Base-by-base conservation (phyloP, 2,797 vertebrate genomes). In the Apogon hyalosoma region DNA sequence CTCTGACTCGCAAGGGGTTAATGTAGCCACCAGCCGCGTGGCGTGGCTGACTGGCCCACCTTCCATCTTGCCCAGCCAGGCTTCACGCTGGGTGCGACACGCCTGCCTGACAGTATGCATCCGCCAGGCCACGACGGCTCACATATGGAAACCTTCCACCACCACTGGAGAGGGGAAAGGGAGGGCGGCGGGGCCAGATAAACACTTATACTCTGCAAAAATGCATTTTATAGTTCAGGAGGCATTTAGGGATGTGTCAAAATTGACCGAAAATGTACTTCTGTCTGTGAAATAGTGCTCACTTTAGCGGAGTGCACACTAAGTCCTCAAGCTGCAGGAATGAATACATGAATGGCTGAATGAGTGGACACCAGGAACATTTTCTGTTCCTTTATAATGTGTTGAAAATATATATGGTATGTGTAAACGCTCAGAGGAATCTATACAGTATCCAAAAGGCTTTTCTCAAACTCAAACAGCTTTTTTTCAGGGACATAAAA, bases 131-230 rank as follows among this genome's bases (percentile, higher is more conserved):
- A 93, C 88, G 92, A 94, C 91, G 90, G 94, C 94, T 92, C 90
- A 92, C 96, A 96, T 97, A 97, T 96, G 96, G 94, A 96, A 95
- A 95, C 93, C 93, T 93, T 95, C 94, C 90, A 88, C 92, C 88
- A 90, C 91, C 86, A 89, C 91, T 87, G 87, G 89, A 80, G 90
- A 71, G 83, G 87, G 80, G 38, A 62, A 15, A 13, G 21, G 43
- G 46, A 54, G 48, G 21, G 85, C 79, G 81, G 87, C 45, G 85
- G 14, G 24, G 60, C 14, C n/a, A 41, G 47, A 50, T 48, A 43
- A 46, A 49, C 38, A 46, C 9, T 7, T n/a, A n/a, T 10, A 36
- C 24, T 59, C 24, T 73, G 33, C 6, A 28, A 49, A 57, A 75
- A 68, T 48, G 9, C 16, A 68, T 75, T 18, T 70, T 50, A 67